These are phyloP conservation scores for Sebastes fasciatus DNA, from an alignment of 2,113 vertebrate genomes.

Conservation along the genomic window DNA sequence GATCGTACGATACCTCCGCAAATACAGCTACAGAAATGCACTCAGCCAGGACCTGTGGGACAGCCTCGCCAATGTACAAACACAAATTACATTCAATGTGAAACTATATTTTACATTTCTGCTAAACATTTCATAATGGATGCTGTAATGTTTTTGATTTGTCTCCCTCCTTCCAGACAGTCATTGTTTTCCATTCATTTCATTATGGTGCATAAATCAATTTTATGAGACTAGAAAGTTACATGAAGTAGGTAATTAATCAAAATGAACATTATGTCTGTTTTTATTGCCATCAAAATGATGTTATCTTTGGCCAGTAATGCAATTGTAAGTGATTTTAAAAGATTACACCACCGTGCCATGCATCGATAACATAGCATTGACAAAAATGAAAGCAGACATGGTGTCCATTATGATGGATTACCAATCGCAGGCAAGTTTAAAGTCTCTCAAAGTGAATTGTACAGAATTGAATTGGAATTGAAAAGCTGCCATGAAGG, in stretches of 20 bases:
- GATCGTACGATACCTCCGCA: constrained; percentile 84
- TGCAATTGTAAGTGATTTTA: not conserved
- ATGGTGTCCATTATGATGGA: constrained; percentile 1
- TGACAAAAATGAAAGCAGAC: constrained; percentile 1
- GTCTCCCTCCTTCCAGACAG: not conserved
- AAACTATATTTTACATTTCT: not conserved
- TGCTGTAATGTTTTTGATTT: not conserved
- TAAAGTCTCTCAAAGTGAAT: not conserved
- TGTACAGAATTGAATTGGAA: not conserved
- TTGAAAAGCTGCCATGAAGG: not conserved
- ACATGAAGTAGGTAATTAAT: not conserved
- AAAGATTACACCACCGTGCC: not conserved
- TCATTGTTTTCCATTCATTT: not conserved
- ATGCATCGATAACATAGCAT: not conserved
- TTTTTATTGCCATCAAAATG: not conserved
- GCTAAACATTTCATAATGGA: not conserved
- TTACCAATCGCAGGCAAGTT: constrained; percentile 1
- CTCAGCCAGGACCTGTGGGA: constrained; percentile 86
- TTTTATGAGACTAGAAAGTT: not conserved
- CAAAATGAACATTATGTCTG: constrained; percentile 13
- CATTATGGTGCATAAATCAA: not conserved
- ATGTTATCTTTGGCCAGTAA: not conserved
- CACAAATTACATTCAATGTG: not conserved
- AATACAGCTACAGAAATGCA: constrained; percentile 84
- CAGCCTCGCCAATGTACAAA: constrained; percentile 81